Evolutionary conservation across 2,797 vertebrate genomes (phyloP), one percentile per base, ranked within the genome.

Genomic region (Philypnodon macrostomus): DNA sequence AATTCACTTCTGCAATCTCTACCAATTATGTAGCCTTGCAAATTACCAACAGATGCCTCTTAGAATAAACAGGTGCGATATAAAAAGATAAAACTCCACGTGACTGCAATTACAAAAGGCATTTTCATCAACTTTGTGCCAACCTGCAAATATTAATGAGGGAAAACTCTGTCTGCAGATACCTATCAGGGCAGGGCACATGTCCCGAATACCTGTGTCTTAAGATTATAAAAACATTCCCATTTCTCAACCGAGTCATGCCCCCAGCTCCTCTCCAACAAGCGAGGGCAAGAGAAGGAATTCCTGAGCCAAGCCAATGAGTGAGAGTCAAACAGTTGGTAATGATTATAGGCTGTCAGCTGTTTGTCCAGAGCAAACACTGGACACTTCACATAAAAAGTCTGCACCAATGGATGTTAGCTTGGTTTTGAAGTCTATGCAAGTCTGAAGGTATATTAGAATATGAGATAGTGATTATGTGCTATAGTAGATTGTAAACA

Each of bases 261-360:
- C 63, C 15, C 23, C 27, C 17, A 2, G 14, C 17, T 39, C 10
- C 11, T 42, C 36, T 63, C 30, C n/a, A 54, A 81, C 81, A 75
- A 75, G 81, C 69, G 75, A 10, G 40, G 55, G 72, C 76, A 84
- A 37, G 79, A n/a, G 73, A 24, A 64, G 44, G 74, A 77, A 85
- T 86, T 86, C 79, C 78, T 68, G 16, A 36, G 30, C 24, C n/a
- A 30, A 48, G 40, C 18, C 38, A 59, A 58, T 14, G 19, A 73
- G 42, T 17, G 34, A 47, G 39, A 58, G 51, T 52, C 45, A 48
- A 33, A 61, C 13, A 5, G 5, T 5, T n/a, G 11, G 18, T 58
- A 57, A 69, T 57, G 53, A 60, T 77, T 55, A 73, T 63, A 39
- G 65, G 53, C 35, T 21, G 41, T 49, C 38, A 26, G 53, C 32